Evolutionary conservation across 2,113 vertebrate species (phyloP).

Genomic region (Malurus melanocephalus): DNA sequence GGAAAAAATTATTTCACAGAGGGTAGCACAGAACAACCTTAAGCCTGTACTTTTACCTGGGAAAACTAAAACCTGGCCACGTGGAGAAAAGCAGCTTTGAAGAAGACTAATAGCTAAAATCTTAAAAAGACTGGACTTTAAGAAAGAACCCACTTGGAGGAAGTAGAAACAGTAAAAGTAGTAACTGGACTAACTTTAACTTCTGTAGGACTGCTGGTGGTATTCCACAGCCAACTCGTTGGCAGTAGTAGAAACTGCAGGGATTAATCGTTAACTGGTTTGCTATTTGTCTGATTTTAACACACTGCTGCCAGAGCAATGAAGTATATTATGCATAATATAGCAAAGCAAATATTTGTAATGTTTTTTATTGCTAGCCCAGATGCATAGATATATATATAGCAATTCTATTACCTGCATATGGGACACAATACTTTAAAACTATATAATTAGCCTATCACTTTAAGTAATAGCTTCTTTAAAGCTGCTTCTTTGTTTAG

Average conservation of each 20-base stretch:
- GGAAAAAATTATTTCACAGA: not conserved
- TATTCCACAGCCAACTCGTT: not conserved
- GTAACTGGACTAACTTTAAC: not conserved
- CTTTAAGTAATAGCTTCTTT: not conserved
- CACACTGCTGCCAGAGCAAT: not conserved
- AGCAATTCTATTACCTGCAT: not conserved
- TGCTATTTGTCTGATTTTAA: conserved; percentile 33
- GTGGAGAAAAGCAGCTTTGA: not conserved
- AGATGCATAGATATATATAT: not conserved
- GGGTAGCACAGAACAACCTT: not conserved
- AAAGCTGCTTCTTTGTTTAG: not conserved
- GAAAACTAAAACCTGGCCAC: not conserved
- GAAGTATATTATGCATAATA: not conserved
- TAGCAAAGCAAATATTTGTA: conserved; percentile 14
- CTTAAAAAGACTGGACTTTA: not conserved
- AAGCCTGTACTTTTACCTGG: not conserved
- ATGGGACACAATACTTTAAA: not conserved
- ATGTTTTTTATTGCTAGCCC: not conserved
- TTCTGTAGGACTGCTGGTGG: not conserved
- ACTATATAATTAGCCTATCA: not conserved
- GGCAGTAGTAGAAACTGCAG: not conserved
- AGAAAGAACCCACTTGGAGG: not conserved
- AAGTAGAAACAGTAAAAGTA: not conserved
- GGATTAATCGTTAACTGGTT: conserved; percentile 27
- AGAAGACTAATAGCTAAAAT: not conserved